Conservation (phyloP, 2,797 vertebrate species). For the Enteromius thamalakanensis region DNA sequence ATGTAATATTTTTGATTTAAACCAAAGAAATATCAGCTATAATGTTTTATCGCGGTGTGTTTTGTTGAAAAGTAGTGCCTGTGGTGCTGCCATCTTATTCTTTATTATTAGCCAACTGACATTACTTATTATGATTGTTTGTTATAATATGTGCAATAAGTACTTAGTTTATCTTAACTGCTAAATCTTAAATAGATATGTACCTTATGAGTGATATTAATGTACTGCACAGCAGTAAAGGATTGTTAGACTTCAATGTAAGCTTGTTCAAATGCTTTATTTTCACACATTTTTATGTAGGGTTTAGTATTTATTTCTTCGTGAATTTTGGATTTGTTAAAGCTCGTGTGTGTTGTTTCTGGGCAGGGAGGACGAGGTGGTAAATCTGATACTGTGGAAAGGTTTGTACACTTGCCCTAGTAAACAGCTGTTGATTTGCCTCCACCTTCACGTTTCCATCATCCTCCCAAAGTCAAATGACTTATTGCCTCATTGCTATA, state of each 20-base stretch:
- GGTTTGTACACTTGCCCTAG: constrained; percentile 46
- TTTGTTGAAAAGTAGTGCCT: neutral
- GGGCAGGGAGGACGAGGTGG: neutral
- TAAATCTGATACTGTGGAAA: constrained; percentile 9
- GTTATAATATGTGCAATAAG: constrained; percentile 5
- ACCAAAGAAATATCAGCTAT: neutral
- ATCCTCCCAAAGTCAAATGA: constrained; percentile 43
- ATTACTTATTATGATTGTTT: constrained; percentile 14
- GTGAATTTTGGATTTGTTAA: neutral
- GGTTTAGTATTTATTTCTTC: neutral
- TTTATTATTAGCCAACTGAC: constrained; percentile 12
- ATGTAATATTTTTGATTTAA: neutral
- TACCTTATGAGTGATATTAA: neutral
- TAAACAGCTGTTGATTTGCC: constrained; percentile 56
- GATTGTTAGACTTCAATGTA: neutral
- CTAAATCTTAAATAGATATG: constrained; percentile 4
- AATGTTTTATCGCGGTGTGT: neutral
- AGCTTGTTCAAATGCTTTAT: neutral
- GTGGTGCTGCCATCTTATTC: neutral
- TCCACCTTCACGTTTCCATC: constrained; percentile 49
- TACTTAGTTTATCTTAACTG: neutral
- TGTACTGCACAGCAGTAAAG: neutral
- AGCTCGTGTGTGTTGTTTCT: neutral
- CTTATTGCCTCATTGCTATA: constrained; percentile 16
- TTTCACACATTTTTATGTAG: neutral